Evolutionary conservation across 1,140 invertebrate species (phyloP).

Genomic region (Episyrphus balteatus): DNA sequence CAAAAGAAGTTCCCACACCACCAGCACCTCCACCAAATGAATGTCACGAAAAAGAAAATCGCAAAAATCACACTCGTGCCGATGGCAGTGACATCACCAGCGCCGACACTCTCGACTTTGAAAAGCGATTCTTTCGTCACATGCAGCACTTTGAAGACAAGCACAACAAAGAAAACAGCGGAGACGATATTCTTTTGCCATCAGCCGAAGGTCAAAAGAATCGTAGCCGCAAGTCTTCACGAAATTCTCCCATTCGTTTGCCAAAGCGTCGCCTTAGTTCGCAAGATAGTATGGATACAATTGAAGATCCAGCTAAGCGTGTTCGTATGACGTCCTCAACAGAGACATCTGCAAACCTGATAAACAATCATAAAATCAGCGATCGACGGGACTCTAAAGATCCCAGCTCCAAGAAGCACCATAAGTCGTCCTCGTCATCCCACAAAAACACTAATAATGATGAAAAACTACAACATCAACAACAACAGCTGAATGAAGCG

Average conservation of each 20-base stretch:
- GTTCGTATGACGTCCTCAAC: constrained; percentile 41
- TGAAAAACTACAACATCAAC: not conserved
- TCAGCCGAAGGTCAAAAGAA: not conserved
- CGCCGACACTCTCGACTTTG: not conserved
- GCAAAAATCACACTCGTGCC: constrained; percentile 16
- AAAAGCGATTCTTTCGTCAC: not conserved
- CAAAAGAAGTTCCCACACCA: constrained; percentile 2
- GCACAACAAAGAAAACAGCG: constrained; percentile 31
- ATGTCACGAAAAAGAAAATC: not conserved
- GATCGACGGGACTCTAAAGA: constrained; percentile 67
- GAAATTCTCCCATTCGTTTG: constrained; percentile 50
- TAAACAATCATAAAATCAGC: constrained; percentile 37
- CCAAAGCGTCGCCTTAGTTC: constrained; percentile 65
- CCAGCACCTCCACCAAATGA: not conserved
- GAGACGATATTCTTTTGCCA: not conserved
- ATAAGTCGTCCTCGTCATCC: not conserved
- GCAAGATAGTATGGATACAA: constrained; percentile 53
- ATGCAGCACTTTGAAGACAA: constrained; percentile 16
- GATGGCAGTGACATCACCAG: constrained; percentile 12
- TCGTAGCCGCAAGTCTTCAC: constrained; percentile 23
- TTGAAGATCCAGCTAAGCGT: constrained; percentile 56
- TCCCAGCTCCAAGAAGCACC: constrained; percentile 16
- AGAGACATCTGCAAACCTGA: not conserved
- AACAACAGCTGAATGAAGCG: not conserved
- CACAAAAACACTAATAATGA: not conserved